Conservation (phyloP, 53 echinoderm and acorn worm species). For the Holothuria leucospilota region DNA sequence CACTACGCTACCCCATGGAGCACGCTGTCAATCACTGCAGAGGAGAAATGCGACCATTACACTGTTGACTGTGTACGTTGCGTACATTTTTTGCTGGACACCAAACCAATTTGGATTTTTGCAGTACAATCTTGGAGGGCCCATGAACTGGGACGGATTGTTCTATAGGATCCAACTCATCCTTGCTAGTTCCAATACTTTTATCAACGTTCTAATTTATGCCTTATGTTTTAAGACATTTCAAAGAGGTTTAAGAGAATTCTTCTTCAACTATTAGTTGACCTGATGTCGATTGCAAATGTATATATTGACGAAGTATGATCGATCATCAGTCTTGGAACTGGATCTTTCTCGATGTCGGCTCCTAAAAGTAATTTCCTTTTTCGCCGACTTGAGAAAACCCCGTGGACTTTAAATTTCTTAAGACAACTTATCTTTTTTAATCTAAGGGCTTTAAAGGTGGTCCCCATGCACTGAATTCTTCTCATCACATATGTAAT, state of each 20-base stretch:
- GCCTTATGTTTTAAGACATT: constrained; percentile 68
- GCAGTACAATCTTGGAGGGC: constrained; percentile 72
- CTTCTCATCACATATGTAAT: no score
- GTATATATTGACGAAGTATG: no score
- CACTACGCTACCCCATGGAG: constrained; percentile 63
- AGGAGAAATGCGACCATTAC: constrained; percentile 81
- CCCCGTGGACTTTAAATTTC: no score
- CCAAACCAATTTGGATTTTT: constrained; percentile 75
- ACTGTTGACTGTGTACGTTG: constrained; percentile 66
- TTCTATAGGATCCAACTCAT: constrained; percentile 51
- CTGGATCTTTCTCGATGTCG: no score
- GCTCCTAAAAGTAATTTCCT: no score
- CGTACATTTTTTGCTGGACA: constrained; percentile 84
- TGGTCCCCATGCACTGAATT: no score
- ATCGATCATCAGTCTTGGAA: no score
- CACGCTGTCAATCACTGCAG: constrained; percentile 51
- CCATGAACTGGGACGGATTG: constrained; percentile 40
- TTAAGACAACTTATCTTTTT: no score
- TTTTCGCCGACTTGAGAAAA: no score
- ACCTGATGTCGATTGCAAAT: no score
- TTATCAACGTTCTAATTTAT: constrained; percentile 78
- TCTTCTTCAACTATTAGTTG: background rate
- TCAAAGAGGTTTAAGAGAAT: constrained; percentile 54
- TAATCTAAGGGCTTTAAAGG: no score
- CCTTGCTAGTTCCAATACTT: constrained; percentile 71